Evolutionary conservation across 2,888 invertebrate genomes (phyloP).

Genomic region (Chloroclystis v-ata): DNA sequence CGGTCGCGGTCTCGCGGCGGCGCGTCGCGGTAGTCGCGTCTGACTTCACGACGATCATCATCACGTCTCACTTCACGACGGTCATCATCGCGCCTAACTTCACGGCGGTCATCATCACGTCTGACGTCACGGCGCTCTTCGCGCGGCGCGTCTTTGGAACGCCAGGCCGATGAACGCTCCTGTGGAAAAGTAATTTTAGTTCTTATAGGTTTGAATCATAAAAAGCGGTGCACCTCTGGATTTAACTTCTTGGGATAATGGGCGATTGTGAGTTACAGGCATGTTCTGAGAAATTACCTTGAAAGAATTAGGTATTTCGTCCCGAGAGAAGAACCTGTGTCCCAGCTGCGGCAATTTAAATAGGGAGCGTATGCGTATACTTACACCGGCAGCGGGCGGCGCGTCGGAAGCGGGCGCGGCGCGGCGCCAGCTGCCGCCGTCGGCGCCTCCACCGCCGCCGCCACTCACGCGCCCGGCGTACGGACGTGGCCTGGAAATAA

Average conservation of each 20-base stretch:
- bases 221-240: too few relatives aligned
- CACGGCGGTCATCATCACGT: conserved; percentile 42
- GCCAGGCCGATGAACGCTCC: conserved; percentile 66
- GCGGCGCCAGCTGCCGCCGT: conserved; percentile 58
- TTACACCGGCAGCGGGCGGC: conserved; percentile 46
- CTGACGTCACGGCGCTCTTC: conserved; percentile 46
- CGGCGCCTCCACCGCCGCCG: conserved; percentile 48
- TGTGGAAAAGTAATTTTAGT: not conserved
- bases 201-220: not conserved
- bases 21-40: conserved; percentile 30
- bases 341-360: too few relatives aligned
- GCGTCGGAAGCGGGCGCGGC: conserved; percentile 60
- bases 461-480: conserved; percentile 67
- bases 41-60: too few relatives aligned
- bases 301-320: too few relatives aligned
- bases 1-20: conserved; percentile 43
- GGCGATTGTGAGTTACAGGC: too few relatives aligned
- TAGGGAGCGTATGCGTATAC: conserved; percentile 22
- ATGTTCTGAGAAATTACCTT: too few relatives aligned
- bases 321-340: too few relatives aligned
- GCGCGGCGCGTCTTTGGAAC: conserved; percentile 55
- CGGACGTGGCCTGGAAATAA: conserved; percentile 45
- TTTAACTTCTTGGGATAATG: too few relatives aligned
- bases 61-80: too few relatives aligned
- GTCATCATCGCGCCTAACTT: conserved; percentile 45